Conservation (phyloP, 2,113 vertebrate species). For the Cheirogaleus medius region DNA sequence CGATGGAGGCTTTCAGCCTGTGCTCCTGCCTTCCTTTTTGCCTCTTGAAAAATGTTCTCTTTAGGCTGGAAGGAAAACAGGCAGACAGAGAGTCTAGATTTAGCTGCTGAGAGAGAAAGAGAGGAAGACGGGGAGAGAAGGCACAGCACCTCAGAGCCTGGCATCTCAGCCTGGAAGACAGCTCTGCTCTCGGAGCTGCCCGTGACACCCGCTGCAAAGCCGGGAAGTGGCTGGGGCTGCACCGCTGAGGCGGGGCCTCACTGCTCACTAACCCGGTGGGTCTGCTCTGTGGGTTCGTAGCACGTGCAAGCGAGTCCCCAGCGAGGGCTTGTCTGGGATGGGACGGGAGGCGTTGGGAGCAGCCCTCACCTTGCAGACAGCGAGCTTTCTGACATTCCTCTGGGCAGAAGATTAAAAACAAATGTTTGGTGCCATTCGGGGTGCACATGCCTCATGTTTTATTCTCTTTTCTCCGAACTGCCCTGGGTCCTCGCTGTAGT, state of each 20-base stretch:
- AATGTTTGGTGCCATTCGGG: background rate
- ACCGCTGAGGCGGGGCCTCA: accelerated
- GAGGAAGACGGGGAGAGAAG: background rate
- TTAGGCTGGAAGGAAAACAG: background rate
- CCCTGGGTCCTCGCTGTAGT: background rate
- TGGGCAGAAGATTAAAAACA: conserved; percentile 24
- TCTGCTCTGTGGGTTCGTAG: background rate
- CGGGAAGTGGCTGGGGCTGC: background rate
- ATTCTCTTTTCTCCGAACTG: background rate
- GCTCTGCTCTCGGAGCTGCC: background rate
- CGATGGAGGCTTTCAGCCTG: background rate
- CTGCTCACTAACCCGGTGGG: background rate
- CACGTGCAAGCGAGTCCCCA: background rate
- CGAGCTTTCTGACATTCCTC: background rate
- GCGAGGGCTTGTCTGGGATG: background rate
- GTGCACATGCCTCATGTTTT: background rate
- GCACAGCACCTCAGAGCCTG: background rate
- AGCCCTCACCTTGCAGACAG: background rate
- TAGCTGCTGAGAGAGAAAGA: background rate
- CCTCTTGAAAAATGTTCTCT: background rate
- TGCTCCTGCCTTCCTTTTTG: background rate
- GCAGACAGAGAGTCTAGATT: background rate
- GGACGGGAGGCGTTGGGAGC: background rate
- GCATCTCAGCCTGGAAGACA: background rate
- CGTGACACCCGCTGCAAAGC: background rate